Evolutionary conservation across 2,888 invertebrate species (phyloP), one percentile per base, ranked within the genome.

Genomic region (Bugulina stolonifera): DNA sequence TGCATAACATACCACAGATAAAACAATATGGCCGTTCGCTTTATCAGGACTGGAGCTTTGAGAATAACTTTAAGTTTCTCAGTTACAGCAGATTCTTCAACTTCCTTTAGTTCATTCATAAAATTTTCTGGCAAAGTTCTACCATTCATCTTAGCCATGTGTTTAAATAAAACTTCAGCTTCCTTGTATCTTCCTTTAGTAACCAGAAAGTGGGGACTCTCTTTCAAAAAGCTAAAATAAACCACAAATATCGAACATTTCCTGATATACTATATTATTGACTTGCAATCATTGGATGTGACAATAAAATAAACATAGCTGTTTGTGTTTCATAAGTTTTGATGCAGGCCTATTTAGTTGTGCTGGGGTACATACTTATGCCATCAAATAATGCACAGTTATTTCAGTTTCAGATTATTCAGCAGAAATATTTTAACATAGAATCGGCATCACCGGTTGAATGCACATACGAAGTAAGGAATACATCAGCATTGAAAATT

Each of bases 181-280:
- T 64, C 29, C 32, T 64, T 27, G 27, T 64, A 32, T 32, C 32
- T 27, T 25, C 64, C 64, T 34, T 32, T 25, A 2, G 64, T 64
- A 2, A 64, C 64, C 64, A 64, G 64, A 64, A 32, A 64, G 64
- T 64, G 64, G 14, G 64, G 64, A 64, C 29, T 64, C 27, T 64
- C 64, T 64, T 32, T 32, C 5, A 64, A 10, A 64, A 64, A 64
- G n/a, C 64, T 64, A 32, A 5, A 14, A 64, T 29, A 64, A 5
- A 25, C 14, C 18, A 43, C 10, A 5, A 43, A 43, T 43, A 43
- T 43, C 18, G 18, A 43, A n/a, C n/a, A n/a, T n/a, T n/a, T n/a
- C n/a, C n/a, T n/a, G n/a, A n/a, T n/a, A n/a, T n/a, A n/a, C n/a
- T n/a, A n/a, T n/a, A n/a, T n/a, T n/a, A n/a, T n/a, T n/a, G n/a